Conservation (phyloP, 1,140 invertebrate species). For the Drosophila sulfurigaster region DNA sequence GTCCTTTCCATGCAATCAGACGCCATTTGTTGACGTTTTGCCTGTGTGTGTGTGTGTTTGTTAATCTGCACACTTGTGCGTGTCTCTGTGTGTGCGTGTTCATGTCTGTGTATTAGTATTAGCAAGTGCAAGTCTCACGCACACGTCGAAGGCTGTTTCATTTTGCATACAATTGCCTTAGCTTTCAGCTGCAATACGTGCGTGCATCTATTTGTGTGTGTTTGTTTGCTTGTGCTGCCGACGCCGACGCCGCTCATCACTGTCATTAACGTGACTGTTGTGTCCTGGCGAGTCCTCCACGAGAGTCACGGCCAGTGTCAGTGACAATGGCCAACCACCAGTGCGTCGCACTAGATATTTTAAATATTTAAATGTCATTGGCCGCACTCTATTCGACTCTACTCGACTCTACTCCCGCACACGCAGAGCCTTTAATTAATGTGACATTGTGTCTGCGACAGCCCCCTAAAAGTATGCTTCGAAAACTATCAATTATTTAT, state of each 20-base stretch:
- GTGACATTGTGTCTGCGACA: constrained; percentile 25
- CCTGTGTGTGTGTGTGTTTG: constrained; percentile 47
- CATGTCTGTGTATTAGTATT: constrained; percentile 19
- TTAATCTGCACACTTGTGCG: constrained; percentile 61
- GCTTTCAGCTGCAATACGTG: constrained; percentile 49
- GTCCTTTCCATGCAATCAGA: constrained; percentile 68
- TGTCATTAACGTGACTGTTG: constrained; percentile 81
- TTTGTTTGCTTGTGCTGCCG: constrained; percentile 58
- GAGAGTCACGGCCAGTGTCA: constrained; percentile 38
- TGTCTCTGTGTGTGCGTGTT: constrained; percentile 24
- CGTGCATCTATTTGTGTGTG: constrained; percentile 67
- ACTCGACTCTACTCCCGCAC: not conserved
- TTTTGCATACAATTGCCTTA: constrained; percentile 39
- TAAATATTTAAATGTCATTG: constrained; percentile 78
- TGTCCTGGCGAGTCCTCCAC: constrained; percentile 6
- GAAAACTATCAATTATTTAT: constrained; percentile 73
- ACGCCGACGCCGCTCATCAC: constrained; percentile 57
- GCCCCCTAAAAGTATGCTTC: constrained; percentile 38
- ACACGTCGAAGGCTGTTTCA: constrained; percentile 21
- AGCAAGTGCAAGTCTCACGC: constrained; percentile 40
- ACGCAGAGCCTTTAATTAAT: constrained; percentile 45
- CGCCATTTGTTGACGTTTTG: constrained; percentile 73
- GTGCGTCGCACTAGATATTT: constrained; percentile 53
- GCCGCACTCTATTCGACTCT: constrained; percentile 15
- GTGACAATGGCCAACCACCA: constrained; percentile 22